Percentiles rank a stretch among this genome's conserved stretches.
phyloP scores from a whole-genome alignment of 1,140 invertebrate species.

The Agrypnia vestita region DNA sequence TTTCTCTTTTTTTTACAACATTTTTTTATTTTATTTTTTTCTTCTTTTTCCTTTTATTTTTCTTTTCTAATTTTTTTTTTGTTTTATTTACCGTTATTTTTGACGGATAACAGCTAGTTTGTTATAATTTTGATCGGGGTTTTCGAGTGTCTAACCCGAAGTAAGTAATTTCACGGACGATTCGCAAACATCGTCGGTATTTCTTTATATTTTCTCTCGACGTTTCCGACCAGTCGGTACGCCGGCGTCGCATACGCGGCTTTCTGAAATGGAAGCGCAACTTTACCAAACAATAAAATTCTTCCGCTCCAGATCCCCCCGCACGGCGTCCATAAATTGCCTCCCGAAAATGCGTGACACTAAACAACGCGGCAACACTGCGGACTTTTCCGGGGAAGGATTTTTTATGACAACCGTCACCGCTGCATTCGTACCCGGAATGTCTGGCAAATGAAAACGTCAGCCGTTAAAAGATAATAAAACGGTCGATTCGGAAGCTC shows the following conservation, averaged over 20 bases:
- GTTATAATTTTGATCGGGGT: no score
- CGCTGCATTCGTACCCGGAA: conserved; percentile 41
- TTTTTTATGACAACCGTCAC: conserved; percentile 40
- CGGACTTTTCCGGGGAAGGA: conserved; percentile 12
- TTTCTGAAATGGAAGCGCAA: conserved; percentile 13
- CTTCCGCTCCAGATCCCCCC: conserved; percentile 27
- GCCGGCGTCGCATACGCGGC: background rate
- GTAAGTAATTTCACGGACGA: no score
- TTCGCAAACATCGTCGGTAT: no score
- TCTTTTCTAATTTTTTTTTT: no score
- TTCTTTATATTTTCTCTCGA: no score
- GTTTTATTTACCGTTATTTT: no score
- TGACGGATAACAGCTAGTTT: no score
- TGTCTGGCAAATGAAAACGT: conserved; percentile 55
- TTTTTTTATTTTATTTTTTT: no score
- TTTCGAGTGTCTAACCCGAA: no score
- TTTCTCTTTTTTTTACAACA: no score
- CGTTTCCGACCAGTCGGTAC: no score
- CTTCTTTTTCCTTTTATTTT: no score
- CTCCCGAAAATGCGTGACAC: conserved; percentile 31
- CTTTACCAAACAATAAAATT: conserved; percentile 44
- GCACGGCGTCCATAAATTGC: conserved; percentile 35
- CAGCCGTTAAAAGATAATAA: conserved; percentile 57
- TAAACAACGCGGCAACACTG: conserved; percentile 4
- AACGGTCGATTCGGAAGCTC: conserved; percentile 36